phyloP scores from a whole-genome alignment of 2,113 vertebrate species.

The Heterochromis multidens region DNA sequence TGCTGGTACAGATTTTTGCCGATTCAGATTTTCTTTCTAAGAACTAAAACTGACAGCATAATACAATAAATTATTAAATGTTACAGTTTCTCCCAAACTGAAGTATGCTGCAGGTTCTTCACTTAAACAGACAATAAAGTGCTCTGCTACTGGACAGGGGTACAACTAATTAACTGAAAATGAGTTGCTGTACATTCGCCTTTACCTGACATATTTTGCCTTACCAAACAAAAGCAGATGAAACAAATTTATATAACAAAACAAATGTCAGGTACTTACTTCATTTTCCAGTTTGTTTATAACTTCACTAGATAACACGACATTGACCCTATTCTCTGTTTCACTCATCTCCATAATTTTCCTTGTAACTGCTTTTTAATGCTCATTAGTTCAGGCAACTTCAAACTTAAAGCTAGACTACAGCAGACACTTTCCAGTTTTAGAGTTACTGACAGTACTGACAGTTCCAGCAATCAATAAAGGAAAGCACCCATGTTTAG shows the following conservation, averaged over 20 bases:
- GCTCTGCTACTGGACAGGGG: neutral
- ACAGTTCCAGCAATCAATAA: neutral
- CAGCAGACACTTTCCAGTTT: neutral
- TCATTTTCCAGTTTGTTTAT: neutral
- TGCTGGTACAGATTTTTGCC: neutral
- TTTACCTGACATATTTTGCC: neutral
- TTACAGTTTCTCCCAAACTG: neutral
- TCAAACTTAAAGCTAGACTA: neutral
- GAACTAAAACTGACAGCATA: neutral
- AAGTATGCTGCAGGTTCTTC: neutral
- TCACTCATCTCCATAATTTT: neutral
- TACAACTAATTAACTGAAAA: neutral
- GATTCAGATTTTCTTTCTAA: neutral
- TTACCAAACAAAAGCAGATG: neutral
- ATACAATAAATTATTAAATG: neutral
- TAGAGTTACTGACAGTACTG: neutral
- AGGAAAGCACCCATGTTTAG: neutral
- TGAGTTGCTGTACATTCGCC: too few species aligned
- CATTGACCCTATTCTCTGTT: neutral
- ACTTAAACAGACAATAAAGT: neutral
- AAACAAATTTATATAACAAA: neutral
- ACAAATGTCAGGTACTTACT: neutral
- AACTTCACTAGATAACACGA: neutral
- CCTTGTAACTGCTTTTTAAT: neutral
- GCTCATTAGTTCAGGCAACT: conserved; percentile 12